Evolutionary conservation across 1,140 invertebrate genomes (phyloP).

Genomic region (Leptestheria dahalacensis): DNA sequence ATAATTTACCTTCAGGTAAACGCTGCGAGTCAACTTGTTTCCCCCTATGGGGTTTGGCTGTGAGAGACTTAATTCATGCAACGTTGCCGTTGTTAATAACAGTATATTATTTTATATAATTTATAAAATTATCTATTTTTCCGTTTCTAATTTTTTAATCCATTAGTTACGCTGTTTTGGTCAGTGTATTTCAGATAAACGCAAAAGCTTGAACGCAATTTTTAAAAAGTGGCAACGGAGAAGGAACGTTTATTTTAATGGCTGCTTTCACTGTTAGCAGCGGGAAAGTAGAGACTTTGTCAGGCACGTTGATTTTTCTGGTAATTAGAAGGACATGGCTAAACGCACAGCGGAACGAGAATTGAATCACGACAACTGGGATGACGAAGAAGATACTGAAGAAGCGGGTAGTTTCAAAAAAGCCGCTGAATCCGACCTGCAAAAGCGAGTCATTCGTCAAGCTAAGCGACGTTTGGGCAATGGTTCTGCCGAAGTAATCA

Average conservation of each 20-base stretch:
- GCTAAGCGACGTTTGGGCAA: conserved; percentile 45
- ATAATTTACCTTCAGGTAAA: neutral
- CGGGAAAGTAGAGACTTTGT: neutral
- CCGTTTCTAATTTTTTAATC: neutral
- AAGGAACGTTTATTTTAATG: too few relatives aligned
- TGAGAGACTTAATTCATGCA: too few relatives aligned
- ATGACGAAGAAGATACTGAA: conserved; percentile 63
- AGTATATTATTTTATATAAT: too few relatives aligned
- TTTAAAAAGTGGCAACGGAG: too few relatives aligned
- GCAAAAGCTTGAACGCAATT: too few relatives aligned
- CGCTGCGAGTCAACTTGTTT: neutral
- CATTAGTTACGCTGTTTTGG: neutral
- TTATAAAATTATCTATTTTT: neutral
- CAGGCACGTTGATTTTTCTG: too few relatives aligned
- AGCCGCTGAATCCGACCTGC: conserved; percentile 50
- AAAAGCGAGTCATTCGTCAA: conserved; percentile 56
- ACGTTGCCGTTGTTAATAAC: neutral
- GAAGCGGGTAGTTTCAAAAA: conserved; percentile 52
- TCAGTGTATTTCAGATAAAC: too few relatives aligned
- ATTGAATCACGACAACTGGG: conserved; percentile 82
- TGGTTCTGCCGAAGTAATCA: neutral
- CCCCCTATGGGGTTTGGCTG: too few relatives aligned
- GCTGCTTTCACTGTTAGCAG: too few relatives aligned
- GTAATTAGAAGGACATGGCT: conserved; percentile 39
- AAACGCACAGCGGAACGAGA: conserved; percentile 62